Evolutionary conservation across 2,888 invertebrate genomes (phyloP), one percentile per base, ranked within the genome.

Genomic region (Tubulanus polymorphus): DNA sequence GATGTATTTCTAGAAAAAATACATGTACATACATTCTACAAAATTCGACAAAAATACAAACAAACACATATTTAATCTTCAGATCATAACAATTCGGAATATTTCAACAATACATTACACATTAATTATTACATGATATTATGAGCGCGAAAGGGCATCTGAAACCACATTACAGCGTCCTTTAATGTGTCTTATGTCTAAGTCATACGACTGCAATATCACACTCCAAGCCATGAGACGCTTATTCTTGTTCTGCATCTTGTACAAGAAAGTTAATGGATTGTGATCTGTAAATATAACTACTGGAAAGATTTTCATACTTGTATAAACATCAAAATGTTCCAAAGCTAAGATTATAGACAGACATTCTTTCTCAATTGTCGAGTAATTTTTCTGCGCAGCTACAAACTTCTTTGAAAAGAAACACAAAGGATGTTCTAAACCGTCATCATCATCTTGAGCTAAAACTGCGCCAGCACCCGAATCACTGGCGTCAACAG

Each of bases 401-500:
- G n/a, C 18, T 25, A 50, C n/a, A 20, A 55, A 41, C 18, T 51
- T 55, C 20, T 28, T 51, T 6, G 29, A 37, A n/a, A 37, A 37
- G 32, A 29, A 51, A 6, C 26, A 25, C 3, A 55, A 41, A 27
- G 55, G 55, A 20, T 55, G 55, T 8, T 55, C 55, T 5, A 50
- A 3, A 2, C 51, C 51, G 29, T 37, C 15, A 3, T 28, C 23
- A 41, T 51, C 51, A 8, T 30, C 23, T 35, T 55, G 55, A 6
- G 30, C 41, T 28, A 55, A 23, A 25, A 55, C 50, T 29, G 51
- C 55, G 5, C 55, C 55, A 1, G 30, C 18, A 3, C 46, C 50
- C 6, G 15, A 25, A 18, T 37, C 32, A 18, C 51, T 51, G 23
- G 51, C 50, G 37, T 55, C 55, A 18, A 51, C 29, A 3, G 48